These are phyloP conservation scores for Myotis planiceps DNA, from an alignment of 2,797 vertebrate genomes.

Conservation along the genomic window DNA sequence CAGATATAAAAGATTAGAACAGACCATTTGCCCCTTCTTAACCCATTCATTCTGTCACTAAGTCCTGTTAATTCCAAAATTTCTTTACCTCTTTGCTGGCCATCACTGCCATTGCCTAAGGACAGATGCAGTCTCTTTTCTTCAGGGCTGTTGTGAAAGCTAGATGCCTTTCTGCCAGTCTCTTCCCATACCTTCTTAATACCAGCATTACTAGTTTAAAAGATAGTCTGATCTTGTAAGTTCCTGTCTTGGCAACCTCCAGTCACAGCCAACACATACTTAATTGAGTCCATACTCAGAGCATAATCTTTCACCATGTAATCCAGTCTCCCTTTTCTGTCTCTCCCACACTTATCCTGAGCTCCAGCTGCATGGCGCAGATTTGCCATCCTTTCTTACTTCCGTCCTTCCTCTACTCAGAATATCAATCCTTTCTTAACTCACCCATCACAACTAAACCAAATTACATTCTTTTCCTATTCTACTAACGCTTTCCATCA, in stretches of 20 bases:
- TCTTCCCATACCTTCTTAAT: background rate
- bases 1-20: background rate
- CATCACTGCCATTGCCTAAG: background rate
- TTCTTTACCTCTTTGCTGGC: background rate
- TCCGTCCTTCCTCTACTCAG: background rate
- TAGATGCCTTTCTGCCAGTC: background rate
- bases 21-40: background rate
- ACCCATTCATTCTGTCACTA: background rate
- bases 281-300: background rate
- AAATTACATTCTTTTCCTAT: background rate
- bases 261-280: background rate
- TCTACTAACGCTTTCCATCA: background rate
- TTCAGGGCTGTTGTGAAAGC: background rate
- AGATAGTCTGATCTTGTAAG: background rate
- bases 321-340: background rate
- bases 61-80: background rate
- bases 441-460: background rate
- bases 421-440: background rate
- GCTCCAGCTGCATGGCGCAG: background rate
- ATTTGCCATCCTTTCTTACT: background rate
- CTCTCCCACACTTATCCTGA: background rate
- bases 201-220: conserved; percentile 16
- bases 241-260: background rate
- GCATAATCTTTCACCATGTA: background rate
- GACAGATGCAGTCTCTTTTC: background rate